A percentile compares a stretch with the other conserved stretches of the same genome.
Evolutionary conservation across 1,140 invertebrate species (phyloP).

Genomic region (Lycorma delicatula): DNA sequence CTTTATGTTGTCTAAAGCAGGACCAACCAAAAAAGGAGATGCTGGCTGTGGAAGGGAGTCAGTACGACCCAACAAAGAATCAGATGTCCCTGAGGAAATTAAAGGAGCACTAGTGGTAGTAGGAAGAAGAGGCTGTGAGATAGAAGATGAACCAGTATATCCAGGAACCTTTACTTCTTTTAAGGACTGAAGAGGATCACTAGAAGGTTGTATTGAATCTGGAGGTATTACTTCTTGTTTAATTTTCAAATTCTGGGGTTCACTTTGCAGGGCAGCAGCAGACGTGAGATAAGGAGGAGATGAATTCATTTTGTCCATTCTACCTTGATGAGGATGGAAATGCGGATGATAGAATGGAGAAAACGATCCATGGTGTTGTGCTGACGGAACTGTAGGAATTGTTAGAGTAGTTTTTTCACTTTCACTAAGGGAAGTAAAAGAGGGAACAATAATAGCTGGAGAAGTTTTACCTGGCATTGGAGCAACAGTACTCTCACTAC

Average conservation of each 20-base stretch:
- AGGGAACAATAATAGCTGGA: constrained; percentile 18
- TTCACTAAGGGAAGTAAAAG: constrained; percentile 17
- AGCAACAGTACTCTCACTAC: background rate
- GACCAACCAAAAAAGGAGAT: constrained; percentile 20
- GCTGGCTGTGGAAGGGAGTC: constrained; percentile 17
- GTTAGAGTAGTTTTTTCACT: constrained; percentile 26
- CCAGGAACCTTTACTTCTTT: constrained; percentile 75
- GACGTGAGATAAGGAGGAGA: constrained; percentile 22
- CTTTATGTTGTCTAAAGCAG: constrained; percentile 58
- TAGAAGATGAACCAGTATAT: constrained; percentile 39
- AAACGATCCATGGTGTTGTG: constrained; percentile 20
- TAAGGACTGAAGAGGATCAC: constrained; percentile 64
- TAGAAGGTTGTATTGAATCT: constrained; percentile 43
- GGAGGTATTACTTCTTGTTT: constrained; percentile 57
- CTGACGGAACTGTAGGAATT: constrained; percentile 22
- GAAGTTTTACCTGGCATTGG: constrained; percentile 8
- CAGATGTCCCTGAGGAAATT: constrained; percentile 5
- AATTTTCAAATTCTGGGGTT: constrained; percentile 70
- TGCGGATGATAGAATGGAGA: constrained; percentile 29
- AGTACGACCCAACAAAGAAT: background rate
- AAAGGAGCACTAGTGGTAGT: constrained; percentile 24
- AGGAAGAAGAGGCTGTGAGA: constrained; percentile 32
- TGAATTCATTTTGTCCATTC: constrained; percentile 24
- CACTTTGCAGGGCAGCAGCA: constrained; percentile 34
- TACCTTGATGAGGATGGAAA: constrained; percentile 24